Conservation (phyloP, 2,797 vertebrate species). For the Chaetophractus vellerosus region DNA sequence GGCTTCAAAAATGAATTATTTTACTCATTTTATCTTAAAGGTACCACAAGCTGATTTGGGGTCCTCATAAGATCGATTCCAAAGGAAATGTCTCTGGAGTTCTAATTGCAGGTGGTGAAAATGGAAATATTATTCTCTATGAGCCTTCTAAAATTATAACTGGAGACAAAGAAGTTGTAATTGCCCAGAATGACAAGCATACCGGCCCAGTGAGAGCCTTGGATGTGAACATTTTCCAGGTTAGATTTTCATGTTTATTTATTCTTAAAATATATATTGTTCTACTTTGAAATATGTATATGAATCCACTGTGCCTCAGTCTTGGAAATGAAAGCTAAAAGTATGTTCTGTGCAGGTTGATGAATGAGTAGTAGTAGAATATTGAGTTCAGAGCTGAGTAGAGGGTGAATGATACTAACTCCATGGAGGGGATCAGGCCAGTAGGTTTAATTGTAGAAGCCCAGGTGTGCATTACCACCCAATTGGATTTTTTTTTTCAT, state of each 20-base stretch:
- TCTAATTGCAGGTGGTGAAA: slow-evolving; percentile 97
- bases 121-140: slow-evolving; percentile 97
- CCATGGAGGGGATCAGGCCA: not conserved
- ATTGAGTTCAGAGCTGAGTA: slow-evolving; percentile 4
- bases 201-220: slow-evolving; percentile 96
- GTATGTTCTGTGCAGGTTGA: not conserved
- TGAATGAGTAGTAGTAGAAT: not conserved
- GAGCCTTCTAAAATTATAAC: slow-evolving; percentile 96
- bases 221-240: slow-evolving; percentile 97
- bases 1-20: slow-evolving; percentile 32
- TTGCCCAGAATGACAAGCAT: slow-evolving; percentile 96
- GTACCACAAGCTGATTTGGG: slow-evolving; percentile 98
- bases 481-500: not conserved
- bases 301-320: not conserved
- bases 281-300: slow-evolving; percentile 5
- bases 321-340: slow-evolving; percentile 8
- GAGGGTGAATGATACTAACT: not conserved
- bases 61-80: slow-evolving; percentile 91
- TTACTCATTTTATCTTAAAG: slow-evolving; percentile 88
- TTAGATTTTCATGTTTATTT: slow-evolving; percentile 83
- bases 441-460: slow-evolving; percentile 15
- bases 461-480: not conserved
- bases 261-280: not conserved
- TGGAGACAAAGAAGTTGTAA: slow-evolving; percentile 93
- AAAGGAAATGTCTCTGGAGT: slow-evolving; percentile 92